Conservation (phyloP, 2,113 vertebrate genomes). For the Vireo altiloquus region DNA sequence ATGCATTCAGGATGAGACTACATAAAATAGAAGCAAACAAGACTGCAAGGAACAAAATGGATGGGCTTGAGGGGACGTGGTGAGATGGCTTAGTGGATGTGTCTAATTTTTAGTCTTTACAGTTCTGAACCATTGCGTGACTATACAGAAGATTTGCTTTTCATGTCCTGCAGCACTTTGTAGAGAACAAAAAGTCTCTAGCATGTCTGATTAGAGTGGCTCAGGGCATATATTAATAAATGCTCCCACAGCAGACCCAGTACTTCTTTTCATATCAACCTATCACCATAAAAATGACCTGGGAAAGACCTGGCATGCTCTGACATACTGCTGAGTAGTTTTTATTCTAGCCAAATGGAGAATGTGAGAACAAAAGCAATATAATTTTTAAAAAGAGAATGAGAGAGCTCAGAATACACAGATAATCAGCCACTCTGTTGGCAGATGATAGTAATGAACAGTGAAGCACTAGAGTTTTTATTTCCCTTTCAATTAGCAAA, state of each 20-base stretch:
- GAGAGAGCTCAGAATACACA: background rate
- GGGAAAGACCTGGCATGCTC: background rate
- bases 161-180: background rate
- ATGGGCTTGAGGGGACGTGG: background rate
- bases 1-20: background rate
- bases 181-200: background rate
- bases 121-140: background rate
- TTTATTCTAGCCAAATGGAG: background rate
- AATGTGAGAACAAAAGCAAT: background rate
- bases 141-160: background rate
- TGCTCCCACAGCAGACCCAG: background rate
- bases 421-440: background rate
- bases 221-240: background rate
- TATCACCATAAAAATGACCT: background rate
- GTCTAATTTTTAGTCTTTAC: background rate
- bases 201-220: background rate
- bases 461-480: background rate
- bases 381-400: background rate
- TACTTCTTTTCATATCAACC: background rate
- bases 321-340: background rate
- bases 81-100: background rate
- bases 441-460: background rate
- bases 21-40: background rate
- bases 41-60: background rate
- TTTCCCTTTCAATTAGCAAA: background rate